Evolutionary conservation across 2,113 vertebrate species (phyloP).

Genomic region (Sturnus vulgaris): DNA sequence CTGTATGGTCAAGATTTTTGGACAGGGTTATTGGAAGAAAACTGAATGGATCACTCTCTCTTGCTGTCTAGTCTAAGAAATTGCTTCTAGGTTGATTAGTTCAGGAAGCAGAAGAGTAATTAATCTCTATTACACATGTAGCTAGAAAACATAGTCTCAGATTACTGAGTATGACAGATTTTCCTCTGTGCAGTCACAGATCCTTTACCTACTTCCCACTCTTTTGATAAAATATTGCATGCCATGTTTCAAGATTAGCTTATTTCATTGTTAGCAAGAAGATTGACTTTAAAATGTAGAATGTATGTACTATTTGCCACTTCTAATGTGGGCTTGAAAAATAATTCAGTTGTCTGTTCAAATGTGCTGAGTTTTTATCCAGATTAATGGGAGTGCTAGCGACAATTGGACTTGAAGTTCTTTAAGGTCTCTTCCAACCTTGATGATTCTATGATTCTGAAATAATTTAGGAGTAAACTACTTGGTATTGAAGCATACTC

Average conservation of each 20-base stretch:
- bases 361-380: background rate
- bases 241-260: background rate
- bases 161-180: conserved; percentile 9
- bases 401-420: accelerated
- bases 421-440: background rate
- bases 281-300: background rate
- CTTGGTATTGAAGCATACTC: background rate
- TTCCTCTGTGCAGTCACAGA: background rate
- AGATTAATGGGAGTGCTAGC: background rate
- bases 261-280: background rate
- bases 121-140: background rate
- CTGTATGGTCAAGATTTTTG: conserved; percentile 45
- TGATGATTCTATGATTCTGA: background rate
- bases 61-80: background rate
- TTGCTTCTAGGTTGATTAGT: background rate
- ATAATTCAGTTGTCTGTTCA: background rate
- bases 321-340: background rate
- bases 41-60: conserved; percentile 11
- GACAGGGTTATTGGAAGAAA: conserved; percentile 12
- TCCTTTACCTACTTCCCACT: background rate
- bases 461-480: background rate
- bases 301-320: background rate
- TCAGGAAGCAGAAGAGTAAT: background rate
- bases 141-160: background rate
- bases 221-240: background rate